These are phyloP conservation scores for Larimichthys polyactis DNA, from an alignment of 2,113 vertebrate species.

Conservation along the genomic window DNA sequence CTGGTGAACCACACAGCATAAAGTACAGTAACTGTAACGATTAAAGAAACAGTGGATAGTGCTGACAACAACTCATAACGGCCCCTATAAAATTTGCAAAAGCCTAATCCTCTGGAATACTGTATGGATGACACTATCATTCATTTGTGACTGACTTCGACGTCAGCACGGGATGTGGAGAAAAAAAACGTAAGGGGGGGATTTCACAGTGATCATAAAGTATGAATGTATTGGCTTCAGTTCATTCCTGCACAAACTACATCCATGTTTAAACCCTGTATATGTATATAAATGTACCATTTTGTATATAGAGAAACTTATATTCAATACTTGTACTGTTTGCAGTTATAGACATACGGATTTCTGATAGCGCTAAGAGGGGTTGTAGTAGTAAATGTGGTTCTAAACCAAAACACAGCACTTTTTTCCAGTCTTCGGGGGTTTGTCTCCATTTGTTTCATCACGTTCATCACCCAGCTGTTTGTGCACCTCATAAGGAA, in stretches of 20 bases:
- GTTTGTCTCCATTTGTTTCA: constrained; percentile 44
- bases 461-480: constrained; percentile 34
- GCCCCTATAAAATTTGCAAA: constrained; percentile 16
- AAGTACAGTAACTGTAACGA: constrained; percentile 14
- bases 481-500: constrained; percentile 41
- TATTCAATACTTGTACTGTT: constrained; percentile 81
- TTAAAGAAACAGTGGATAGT: constrained; percentile 14
- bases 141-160: constrained; percentile 37
- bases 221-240: constrained; percentile 74
- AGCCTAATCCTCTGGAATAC: constrained; percentile 38
- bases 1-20: constrained; percentile 8
- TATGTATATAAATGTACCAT: constrained; percentile 80
- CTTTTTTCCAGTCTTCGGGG: constrained; percentile 55
- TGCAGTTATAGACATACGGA: constrained; percentile 71
- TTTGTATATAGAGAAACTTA: constrained; percentile 81
- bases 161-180: constrained; percentile 28
- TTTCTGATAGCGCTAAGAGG: constrained; percentile 57
- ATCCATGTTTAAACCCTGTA: constrained; percentile 68
- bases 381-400: constrained; percentile 57
- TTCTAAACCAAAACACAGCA: constrained; percentile 74
- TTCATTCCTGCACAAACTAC: constrained; percentile 76
- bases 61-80: constrained; percentile 17
- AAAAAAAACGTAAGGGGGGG: constrained; percentile 20
- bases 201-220: constrained; percentile 40
- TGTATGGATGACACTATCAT: constrained; percentile 58